Conservation (phyloP, 2,888 invertebrate species). For the Lasius fuliginosus region DNA sequence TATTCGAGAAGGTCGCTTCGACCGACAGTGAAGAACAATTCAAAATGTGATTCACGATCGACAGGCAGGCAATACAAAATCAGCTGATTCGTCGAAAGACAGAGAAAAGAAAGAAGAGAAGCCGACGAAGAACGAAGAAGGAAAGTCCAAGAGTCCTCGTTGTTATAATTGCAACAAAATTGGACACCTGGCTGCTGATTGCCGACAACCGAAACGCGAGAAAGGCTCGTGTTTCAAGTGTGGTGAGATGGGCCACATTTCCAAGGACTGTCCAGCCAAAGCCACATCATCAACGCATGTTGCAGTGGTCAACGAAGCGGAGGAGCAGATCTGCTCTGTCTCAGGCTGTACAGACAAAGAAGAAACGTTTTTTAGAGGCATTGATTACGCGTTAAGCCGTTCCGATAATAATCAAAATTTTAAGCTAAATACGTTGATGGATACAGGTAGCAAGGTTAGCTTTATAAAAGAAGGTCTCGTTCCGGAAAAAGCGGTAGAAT, state of each 20-base stretch:
- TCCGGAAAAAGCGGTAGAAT: neutral
- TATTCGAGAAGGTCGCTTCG: neutral
- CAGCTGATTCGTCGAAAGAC: neutral
- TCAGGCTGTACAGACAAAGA: accelerated
- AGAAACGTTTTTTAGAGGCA: neutral
- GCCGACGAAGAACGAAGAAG: neutral
- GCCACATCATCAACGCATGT: no score
- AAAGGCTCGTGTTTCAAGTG: no score
- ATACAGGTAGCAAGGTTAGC: neutral
- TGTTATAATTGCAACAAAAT: no score
- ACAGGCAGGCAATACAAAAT: neutral
- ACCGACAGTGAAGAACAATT: neutral
- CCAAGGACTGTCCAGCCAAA: no score
- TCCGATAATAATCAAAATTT: neutral
- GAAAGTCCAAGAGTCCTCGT: no score
- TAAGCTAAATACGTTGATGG: neutral
- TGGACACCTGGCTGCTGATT: no score
- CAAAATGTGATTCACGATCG: neutral
- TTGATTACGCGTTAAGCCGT: neutral
- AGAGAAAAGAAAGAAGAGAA: neutral
- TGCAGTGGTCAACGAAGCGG: no score
- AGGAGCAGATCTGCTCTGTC: neutral
- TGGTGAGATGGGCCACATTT: no score
- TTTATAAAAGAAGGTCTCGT: neutral
- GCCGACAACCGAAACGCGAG: no score